A percentile compares a stretch with the other conserved stretches of the same genome.
Conservation (phyloP, 2,113 vertebrate species). For the Pelodiscus sinensis region DNA sequence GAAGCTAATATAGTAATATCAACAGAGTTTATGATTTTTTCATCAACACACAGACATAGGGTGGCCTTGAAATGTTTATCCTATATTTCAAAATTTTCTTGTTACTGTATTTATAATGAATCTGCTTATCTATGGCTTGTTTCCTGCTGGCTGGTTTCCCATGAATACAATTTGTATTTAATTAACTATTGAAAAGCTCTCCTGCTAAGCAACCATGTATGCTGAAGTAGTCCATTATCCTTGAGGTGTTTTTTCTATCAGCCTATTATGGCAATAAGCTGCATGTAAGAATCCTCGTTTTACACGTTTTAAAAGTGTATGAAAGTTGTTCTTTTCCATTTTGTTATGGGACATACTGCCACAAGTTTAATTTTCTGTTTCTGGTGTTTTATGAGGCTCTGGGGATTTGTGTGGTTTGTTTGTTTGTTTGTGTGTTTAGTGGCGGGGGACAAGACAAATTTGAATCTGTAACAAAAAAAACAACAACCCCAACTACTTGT, state of each 20-base stretch:
- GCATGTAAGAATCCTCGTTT: neutral
- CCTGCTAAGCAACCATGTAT: neutral
- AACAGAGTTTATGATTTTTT: neutral
- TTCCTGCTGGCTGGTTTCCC: neutral
- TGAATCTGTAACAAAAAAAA: neutral
- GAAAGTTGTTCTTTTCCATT: neutral
- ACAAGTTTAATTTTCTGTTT: neutral
- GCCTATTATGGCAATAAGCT: neutral
- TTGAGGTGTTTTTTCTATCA: neutral
- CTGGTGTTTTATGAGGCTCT: neutral
- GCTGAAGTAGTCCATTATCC: neutral
- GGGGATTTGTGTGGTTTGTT: neutral
- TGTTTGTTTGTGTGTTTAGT: neutral
- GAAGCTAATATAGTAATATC: neutral
- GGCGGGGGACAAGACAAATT: neutral
- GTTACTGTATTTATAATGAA: constrained; percentile 13
- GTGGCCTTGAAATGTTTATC: neutral
- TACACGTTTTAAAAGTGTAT: neutral
- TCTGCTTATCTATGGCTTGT: neutral
- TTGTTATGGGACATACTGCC: neutral
- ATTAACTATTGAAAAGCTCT: neutral
- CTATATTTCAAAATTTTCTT: neutral
- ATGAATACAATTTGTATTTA: constrained; percentile 3
- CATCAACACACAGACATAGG: fast-evolving
- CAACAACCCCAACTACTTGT: neutral